Evolutionary conservation across 2,797 vertebrate genomes (phyloP).

Genomic region (Leptatherina wallacei): DNA sequence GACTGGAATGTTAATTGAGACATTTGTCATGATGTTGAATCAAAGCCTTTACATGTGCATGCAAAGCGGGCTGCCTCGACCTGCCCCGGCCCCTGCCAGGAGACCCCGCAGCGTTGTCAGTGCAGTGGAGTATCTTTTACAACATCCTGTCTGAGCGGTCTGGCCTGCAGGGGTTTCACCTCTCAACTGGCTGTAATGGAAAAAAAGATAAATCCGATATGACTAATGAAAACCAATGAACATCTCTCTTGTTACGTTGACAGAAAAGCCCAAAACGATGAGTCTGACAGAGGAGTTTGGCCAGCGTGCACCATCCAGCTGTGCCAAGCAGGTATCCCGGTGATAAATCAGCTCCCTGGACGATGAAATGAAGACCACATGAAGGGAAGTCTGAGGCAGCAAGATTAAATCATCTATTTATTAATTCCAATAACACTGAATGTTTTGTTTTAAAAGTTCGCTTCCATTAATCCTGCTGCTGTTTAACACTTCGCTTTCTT

Average conservation of each 20-base stretch:
- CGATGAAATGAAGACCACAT: slow-evolving; percentile 17
- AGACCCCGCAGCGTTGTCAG: slow-evolving; percentile 44
- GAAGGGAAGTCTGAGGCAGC: slow-evolving; percentile 10
- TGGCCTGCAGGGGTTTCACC: slow-evolving; percentile 32
- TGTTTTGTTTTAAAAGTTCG: slow-evolving; percentile 20
- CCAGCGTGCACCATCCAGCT: background rate
- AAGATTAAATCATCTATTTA: slow-evolving; percentile 14
- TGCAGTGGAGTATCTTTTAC: slow-evolving; percentile 52
- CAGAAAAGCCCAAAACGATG: slow-evolving; percentile 34
- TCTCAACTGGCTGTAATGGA: slow-evolving; percentile 29
- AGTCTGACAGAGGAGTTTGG: slow-evolving; percentile 36
- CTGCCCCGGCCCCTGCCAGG: slow-evolving; percentile 48
- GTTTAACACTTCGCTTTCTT: slow-evolving; percentile 3
- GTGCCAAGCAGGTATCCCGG: slow-evolving; percentile 33
- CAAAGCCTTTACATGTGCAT: slow-evolving; percentile 49
- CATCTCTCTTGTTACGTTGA: slow-evolving; percentile 27
- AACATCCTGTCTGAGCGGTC: slow-evolving; percentile 45
- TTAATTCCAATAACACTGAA: slow-evolving; percentile 11
- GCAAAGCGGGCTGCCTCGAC: slow-evolving; percentile 53
- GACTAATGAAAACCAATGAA: slow-evolving; percentile 51
- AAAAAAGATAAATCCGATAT: slow-evolving; percentile 43
- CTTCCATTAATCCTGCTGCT: background rate
- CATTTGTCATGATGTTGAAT: slow-evolving; percentile 69
- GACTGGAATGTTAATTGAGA: slow-evolving; percentile 76
- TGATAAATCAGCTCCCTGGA: slow-evolving; percentile 30